Percentiles rank a stretch among this genome's conserved stretches.
Conservation (phyloP, 2,797 vertebrate species). For the Scarus forsteni region DNA sequence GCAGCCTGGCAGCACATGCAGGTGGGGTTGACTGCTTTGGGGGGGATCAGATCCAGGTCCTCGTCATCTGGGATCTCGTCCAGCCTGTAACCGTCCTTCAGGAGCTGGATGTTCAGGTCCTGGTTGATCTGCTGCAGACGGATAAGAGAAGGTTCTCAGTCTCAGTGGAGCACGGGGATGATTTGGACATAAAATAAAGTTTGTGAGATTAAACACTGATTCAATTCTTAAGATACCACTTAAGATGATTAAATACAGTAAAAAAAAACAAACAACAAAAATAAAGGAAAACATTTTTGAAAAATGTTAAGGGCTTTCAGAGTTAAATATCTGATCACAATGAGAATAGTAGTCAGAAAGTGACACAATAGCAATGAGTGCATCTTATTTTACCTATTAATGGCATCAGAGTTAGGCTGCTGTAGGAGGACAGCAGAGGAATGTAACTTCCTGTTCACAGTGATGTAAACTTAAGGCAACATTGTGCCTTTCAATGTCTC, state of each 20-base stretch:
- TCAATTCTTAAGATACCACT: constrained; percentile 1
- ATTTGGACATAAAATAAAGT: not conserved
- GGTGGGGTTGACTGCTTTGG: constrained; percentile 96
- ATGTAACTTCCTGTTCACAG: too few relatives aligned
- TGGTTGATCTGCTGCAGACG: constrained; percentile 96
- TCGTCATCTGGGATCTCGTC: constrained; percentile 98
- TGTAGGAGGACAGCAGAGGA: too few relatives aligned
- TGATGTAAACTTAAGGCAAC: too few relatives aligned
- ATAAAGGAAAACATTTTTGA: too few relatives aligned
- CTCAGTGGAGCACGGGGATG: constrained; percentile 13
- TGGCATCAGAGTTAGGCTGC: too few relatives aligned
- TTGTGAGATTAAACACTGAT: not conserved
- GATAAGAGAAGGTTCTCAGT: not conserved
- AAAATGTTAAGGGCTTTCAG: too few relatives aligned
- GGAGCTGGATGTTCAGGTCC: constrained; percentile 99
- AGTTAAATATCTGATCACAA: too few relatives aligned
- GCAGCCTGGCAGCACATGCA: constrained; percentile 99
- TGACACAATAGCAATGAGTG: too few relatives aligned
- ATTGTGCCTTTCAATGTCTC: too few relatives aligned
- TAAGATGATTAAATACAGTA: not conserved
- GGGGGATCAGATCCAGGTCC: constrained; percentile 98
- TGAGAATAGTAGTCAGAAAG: too few relatives aligned
- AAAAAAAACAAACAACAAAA: too few relatives aligned
- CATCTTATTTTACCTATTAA: too few relatives aligned
- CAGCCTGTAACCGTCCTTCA: constrained; percentile 97